Evolutionary conservation across 2,113 vertebrate species (phyloP).

Genomic region (Pelecanoides urinatrix): DNA sequence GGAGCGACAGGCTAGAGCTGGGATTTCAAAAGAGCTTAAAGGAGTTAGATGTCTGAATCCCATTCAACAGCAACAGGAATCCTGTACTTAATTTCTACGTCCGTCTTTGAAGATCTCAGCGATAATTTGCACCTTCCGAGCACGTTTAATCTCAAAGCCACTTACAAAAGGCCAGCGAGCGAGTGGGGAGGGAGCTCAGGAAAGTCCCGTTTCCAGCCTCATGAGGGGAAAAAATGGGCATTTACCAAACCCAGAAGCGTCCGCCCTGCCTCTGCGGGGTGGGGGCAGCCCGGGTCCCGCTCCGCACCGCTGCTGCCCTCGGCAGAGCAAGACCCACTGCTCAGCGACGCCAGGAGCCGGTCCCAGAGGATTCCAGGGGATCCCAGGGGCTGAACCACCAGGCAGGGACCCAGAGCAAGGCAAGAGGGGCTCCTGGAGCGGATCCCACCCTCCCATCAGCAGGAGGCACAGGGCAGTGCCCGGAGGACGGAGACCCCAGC

Average conservation of each 20-base stretch:
- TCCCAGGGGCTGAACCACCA: not conserved
- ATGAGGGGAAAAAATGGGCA: rapidly evolving
- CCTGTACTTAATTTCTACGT: not conserved
- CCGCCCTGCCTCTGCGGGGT: not conserved
- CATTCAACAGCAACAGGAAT: not conserved
- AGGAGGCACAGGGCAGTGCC: too few relatives aligned
- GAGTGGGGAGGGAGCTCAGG: not conserved
- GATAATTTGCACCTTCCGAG: conserved; percentile 21
- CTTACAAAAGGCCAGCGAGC: not conserved
- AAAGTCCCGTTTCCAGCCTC: not conserved
- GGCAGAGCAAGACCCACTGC: not conserved
- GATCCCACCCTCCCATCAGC: not conserved
- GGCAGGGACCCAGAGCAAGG: not conserved
- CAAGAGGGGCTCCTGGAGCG: not conserved
- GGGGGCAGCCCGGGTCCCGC: rapidly evolving
- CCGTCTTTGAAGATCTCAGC: not conserved
- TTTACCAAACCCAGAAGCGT: not conserved
- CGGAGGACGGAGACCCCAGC: not conserved
- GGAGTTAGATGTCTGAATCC: not conserved
- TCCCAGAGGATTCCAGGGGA: not conserved
- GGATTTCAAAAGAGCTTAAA: conserved; percentile 10
- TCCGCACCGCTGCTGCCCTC: not conserved
- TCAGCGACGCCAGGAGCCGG: rapidly evolving
- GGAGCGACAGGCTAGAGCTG: not conserved
- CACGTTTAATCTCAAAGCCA: not conserved